These are phyloP conservation scores for Megaustenia siamemsis DNA, from an alignment of 2,888 invertebrate genomes.

Conservation along the genomic window DNA sequence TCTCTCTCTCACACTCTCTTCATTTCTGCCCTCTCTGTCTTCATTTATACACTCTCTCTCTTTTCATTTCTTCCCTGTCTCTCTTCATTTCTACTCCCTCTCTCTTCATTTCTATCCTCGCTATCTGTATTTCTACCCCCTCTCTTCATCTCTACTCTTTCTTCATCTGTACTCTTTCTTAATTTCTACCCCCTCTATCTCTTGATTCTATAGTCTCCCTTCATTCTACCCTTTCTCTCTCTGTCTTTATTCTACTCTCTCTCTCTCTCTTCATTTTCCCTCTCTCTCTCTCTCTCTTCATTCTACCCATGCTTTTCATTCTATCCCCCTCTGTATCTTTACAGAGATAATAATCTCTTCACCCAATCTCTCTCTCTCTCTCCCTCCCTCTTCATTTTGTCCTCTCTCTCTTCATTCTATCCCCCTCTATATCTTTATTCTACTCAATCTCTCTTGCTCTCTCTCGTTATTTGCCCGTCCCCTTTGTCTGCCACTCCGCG, in stretches of 20 bases:
- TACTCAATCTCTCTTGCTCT: neutral
- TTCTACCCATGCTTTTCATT: no score
- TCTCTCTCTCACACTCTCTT: no score
- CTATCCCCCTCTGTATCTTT: neutral
- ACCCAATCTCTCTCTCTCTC: no score
- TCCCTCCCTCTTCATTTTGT: no score
- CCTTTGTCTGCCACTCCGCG: neutral
- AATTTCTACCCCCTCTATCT: slow-evolving; percentile 2
- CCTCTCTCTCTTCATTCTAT: no score
- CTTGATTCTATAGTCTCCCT: neutral
- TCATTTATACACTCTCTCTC: no score
- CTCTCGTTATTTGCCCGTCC: neutral
- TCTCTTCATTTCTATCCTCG: neutral
- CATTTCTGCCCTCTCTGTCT: no score
- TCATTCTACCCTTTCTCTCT: neutral
- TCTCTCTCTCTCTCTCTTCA: no score
- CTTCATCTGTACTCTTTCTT: no score
- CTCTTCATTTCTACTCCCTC: neutral
- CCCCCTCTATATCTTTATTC: neutral
- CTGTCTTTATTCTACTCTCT: neutral
- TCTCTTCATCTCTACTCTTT: neutral
- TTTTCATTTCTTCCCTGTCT: no score
- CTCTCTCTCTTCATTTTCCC: no score
- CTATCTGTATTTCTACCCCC: no score
- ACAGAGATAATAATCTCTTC: neutral